Conservation (phyloP, 2,888 invertebrate species). For the Polydrusus tereticollis region DNA sequence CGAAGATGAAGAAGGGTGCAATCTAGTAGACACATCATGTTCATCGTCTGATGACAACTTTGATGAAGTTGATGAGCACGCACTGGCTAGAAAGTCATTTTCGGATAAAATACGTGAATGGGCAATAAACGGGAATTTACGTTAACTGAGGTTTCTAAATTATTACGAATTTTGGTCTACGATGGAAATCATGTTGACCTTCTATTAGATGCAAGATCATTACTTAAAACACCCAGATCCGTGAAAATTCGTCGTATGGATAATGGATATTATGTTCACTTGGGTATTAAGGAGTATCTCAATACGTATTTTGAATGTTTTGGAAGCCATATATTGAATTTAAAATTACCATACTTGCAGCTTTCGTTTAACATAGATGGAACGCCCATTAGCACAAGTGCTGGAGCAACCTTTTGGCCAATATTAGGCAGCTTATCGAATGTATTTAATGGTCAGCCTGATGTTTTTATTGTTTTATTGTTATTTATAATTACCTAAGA, state of each 20-base stretch:
- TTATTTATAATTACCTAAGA: too few relatives aligned
- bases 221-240: neutral
- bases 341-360: too few relatives aligned
- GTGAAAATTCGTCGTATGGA: neutral
- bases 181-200: conserved; percentile 10
- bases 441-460: too few relatives aligned
- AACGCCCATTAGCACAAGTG: too few relatives aligned
- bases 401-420: too few relatives aligned
- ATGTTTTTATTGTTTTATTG: neutral
- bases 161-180: neutral
- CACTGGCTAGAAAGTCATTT: neutral
- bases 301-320: conserved; percentile 5
- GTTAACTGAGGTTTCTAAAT: conserved; percentile 3
- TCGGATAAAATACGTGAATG: conserved; percentile 5
- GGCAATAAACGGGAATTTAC: conserved; percentile 1
- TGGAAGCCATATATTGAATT: neutral
- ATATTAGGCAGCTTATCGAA: too few relatives aligned
- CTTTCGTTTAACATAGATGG: too few relatives aligned
- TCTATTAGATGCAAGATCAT: conserved; percentile 9
- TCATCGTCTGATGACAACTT: too few relatives aligned
- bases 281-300: conserved; percentile 5
- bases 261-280: conserved; percentile 13
- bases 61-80: neutral
- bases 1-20: too few relatives aligned
- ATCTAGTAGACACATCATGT: too few relatives aligned